Conservation (phyloP, 2,888 invertebrate genomes). For the Calliphora vomitoria region DNA sequence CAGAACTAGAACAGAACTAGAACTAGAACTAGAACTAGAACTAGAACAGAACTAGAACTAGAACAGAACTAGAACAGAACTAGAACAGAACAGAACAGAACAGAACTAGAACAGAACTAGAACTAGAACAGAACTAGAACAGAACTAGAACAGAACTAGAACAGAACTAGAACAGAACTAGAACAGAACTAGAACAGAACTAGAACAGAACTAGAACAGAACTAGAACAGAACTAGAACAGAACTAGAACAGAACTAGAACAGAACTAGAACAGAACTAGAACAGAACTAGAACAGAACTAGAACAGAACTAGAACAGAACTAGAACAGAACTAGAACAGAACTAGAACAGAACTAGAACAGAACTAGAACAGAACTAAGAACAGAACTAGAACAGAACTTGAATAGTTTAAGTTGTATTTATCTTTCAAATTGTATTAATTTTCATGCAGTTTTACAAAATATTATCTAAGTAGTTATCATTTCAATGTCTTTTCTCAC, state of each 20-base stretch:
- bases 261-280: conserved; percentile 7
- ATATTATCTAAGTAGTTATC: not conserved
- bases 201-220: not conserved
- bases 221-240: not conserved
- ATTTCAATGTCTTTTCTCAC: not conserved
- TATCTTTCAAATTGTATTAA: too few relatives aligned
- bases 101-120: conserved; percentile 13
- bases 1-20: conserved; percentile 13
- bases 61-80: conserved; percentile 13
- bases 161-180: conserved; percentile 13
- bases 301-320: conserved; percentile 4
- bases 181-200: conserved; percentile 7
- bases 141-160: conserved; percentile 13
- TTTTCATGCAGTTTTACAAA: not conserved
- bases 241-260: not conserved
- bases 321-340: conserved; percentile 6
- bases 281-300: not conserved
- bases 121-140: conserved; percentile 13
- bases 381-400: not conserved
- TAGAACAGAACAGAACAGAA: conserved; percentile 13
- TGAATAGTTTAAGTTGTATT: not conserved
- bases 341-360: conserved; percentile 10
- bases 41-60: conserved; percentile 13
- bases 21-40: conserved; percentile 13
- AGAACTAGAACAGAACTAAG: not conserved